Evolutionary conservation across 2,888 invertebrate species (phyloP).

Genomic region (Drosophila setosimentum): DNA sequence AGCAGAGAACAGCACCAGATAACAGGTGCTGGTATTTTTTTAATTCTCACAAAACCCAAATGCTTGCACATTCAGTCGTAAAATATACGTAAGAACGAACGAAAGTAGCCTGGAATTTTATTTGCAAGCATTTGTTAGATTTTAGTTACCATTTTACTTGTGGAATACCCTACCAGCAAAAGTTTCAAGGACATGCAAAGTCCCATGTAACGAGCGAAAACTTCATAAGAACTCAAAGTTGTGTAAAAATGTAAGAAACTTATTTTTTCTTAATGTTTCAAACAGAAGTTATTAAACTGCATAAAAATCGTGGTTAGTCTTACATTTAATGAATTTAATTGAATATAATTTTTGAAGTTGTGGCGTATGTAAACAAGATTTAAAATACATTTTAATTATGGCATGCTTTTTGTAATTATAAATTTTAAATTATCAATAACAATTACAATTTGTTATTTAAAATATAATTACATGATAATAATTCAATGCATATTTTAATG

Average conservation of each 20-base stretch:
- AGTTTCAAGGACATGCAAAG: not conserved
- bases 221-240: not conserved
- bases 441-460: not conserved
- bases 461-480: not conserved
- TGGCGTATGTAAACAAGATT: not conserved
- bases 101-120: slow-evolving; percentile 43
- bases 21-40: slow-evolving; percentile 49
- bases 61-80: slow-evolving; percentile 47
- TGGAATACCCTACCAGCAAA: slow-evolving; percentile 18
- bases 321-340: not conserved
- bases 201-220: slow-evolving; percentile 1
- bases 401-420: not conserved
- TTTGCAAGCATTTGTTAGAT: slow-evolving; percentile 41
- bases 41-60: slow-evolving; percentile 58
- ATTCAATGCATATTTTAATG: not conserved
- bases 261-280: not conserved
- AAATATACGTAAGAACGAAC: slow-evolving; percentile 4
- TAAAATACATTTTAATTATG: not conserved
- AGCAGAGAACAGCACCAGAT: not conserved
- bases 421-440: not conserved
- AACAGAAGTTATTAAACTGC: not conserved
- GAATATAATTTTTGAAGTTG: not conserved
- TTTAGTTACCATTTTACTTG: slow-evolving; percentile 21
- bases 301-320: not conserved
- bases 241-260: not conserved